Conservation (phyloP, 2,797 vertebrate genomes). For the Petrocephalus sullivani region DNA sequence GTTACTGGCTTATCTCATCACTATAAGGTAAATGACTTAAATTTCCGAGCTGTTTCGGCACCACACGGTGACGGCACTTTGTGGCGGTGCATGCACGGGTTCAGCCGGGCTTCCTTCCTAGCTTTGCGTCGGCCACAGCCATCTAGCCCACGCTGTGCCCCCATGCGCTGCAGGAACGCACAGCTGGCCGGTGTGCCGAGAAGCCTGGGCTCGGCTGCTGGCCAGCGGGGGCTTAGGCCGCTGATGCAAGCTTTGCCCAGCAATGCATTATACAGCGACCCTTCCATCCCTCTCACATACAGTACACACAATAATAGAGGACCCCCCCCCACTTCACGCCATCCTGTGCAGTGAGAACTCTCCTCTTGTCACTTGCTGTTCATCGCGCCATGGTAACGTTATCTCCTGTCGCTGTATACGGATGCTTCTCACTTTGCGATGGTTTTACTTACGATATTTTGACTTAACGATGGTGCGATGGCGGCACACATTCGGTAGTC, state of each 20-base stretch:
- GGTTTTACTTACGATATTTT: too few species aligned
- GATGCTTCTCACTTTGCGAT: background rate
- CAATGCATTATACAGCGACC: background rate
- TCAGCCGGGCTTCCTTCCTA: background rate
- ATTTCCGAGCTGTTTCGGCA: background rate
- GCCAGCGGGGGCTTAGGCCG: background rate
- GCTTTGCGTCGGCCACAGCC: slow-evolving; percentile 12
- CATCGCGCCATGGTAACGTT: too few species aligned
- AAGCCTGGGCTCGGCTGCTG: background rate
- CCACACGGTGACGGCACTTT: background rate
- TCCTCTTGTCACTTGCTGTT: too few species aligned
- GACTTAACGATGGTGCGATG: too few species aligned
- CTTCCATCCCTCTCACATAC: background rate
- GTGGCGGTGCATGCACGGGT: background rate
- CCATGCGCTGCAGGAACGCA: slow-evolving; percentile 21
- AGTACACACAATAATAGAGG: background rate
- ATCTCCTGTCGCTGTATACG: background rate
- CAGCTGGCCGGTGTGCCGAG: background rate
- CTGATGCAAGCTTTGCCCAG: background rate
- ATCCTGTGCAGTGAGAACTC: too few species aligned
- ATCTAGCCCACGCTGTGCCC: slow-evolving; percentile 4
- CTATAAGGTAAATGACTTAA: too few species aligned
- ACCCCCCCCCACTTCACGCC: too few species aligned
- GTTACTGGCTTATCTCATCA: too few species aligned
- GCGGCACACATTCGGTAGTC: too few species aligned